These are phyloP conservation scores for Pimpla rufipes DNA, from an alignment of 2,888 invertebrate genomes.

Conservation along the genomic window DNA sequence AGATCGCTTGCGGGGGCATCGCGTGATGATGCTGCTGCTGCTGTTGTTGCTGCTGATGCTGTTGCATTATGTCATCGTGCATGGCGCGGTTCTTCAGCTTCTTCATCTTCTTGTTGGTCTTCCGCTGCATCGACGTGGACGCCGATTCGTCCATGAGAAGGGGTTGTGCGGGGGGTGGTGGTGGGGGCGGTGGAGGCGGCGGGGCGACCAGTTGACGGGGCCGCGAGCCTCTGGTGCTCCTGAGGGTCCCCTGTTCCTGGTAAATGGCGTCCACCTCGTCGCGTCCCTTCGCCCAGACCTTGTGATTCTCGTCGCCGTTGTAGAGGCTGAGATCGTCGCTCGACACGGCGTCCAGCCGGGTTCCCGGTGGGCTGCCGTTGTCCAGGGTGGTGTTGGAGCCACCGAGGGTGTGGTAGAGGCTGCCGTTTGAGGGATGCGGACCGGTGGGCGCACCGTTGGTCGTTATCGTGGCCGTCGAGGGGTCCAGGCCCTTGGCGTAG, in stretches of 20 bases:
- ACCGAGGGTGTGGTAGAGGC: conserved; percentile 84
- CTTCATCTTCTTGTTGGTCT: conserved; percentile 81
- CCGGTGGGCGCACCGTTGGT: conserved; percentile 74
- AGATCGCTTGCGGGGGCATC: conserved; percentile 76
- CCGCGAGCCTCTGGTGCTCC: conserved; percentile 87
- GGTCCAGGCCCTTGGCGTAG: conserved; percentile 90
- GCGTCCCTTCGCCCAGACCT: conserved; percentile 95
- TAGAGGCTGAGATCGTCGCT: conserved; percentile 94
- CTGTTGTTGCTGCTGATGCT: conserved; percentile 85
- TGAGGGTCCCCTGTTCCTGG: conserved; percentile 87
- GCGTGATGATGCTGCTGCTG: conserved; percentile 69
- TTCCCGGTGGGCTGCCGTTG: conserved; percentile 85
- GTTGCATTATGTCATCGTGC: conserved; percentile 81
- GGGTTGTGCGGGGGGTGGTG: conserved; percentile 85
- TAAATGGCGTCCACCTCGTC: conserved; percentile 92
- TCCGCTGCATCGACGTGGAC: conserved; percentile 78
- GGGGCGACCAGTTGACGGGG: conserved; percentile 95
- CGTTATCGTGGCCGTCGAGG: conserved; percentile 80
- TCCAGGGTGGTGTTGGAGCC: conserved; percentile 84
- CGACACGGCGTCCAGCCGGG: conserved; percentile 81
- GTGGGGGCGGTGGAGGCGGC: conserved; percentile 90
- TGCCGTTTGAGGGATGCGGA: conserved; percentile 76
- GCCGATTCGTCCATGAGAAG: conserved; percentile 80
- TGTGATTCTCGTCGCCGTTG: conserved; percentile 97
- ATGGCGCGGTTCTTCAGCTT: conserved; percentile 79